Evolutionary conservation across 2,113 vertebrate genomes (phyloP).

Genomic region (Grantiella picta): DNA sequence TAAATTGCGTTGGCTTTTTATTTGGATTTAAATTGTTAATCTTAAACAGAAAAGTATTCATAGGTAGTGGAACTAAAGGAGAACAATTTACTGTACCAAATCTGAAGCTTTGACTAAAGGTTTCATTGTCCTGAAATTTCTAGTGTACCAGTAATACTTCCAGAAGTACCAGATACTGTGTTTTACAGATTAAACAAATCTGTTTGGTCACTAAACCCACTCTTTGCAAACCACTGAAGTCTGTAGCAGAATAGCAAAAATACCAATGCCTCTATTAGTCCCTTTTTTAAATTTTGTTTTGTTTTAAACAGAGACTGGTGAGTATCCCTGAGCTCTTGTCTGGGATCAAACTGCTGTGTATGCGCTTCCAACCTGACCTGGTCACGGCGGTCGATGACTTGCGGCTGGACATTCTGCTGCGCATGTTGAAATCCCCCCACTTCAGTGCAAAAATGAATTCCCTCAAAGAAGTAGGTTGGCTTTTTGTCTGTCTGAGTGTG

Average conservation of each 20-base stretch:
- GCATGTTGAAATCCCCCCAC: constrained; percentile 97
- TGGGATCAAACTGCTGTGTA: constrained; percentile 95
- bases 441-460: constrained; percentile 99
- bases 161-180: background rate
- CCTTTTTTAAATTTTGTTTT: background rate
- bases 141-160: background rate
- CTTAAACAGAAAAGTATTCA: background rate
- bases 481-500: background rate
- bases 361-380: constrained; percentile 95
- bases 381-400: constrained; percentile 92
- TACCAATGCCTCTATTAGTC: background rate
- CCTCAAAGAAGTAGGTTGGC: constrained; percentile 89
- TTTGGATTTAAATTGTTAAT: background rate
- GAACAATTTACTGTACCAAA: background rate
- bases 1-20: background rate
- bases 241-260: background rate
- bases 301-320: constrained; percentile 82
- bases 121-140: background rate
- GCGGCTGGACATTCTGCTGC: constrained; percentile 90
- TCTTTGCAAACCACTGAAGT: background rate
- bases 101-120: background rate
- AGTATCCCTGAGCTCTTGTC: constrained; percentile 97
- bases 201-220: background rate
- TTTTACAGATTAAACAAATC: background rate
- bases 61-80: background rate